Evolutionary conservation across 2,797 vertebrate species (phyloP).

Genomic region (Anomalospiza imberbis): DNA sequence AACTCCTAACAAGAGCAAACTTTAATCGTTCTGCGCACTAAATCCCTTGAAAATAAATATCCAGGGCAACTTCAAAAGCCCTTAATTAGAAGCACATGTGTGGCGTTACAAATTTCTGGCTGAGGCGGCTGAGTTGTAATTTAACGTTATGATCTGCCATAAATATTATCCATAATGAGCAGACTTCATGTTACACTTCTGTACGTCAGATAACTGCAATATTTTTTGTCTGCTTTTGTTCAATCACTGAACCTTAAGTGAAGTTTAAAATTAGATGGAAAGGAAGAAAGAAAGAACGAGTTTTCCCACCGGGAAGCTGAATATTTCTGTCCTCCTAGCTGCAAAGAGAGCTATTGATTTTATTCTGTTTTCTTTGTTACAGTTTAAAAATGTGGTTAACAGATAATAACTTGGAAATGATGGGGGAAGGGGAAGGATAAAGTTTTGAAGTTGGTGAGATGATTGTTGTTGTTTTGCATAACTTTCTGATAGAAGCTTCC

Average conservation of each 20-base stretch:
- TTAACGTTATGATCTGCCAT: slow-evolving; percentile 80
- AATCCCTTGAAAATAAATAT: slow-evolving; percentile 81
- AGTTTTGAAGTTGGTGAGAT: background rate
- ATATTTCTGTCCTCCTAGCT: background rate
- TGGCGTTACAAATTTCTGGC: slow-evolving; percentile 71
- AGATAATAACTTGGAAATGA: background rate
- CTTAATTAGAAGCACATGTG: slow-evolving; percentile 83
- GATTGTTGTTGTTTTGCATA: background rate
- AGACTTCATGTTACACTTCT: slow-evolving; percentile 73
- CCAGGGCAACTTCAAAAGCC: slow-evolving; percentile 75
- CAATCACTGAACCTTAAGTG: slow-evolving; percentile 47
- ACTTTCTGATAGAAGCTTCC: background rate
- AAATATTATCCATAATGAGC: slow-evolving; percentile 77
- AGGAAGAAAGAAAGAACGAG: background rate
- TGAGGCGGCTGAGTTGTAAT: slow-evolving; percentile 72
- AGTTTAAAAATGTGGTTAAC: background rate
- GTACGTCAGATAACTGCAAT: slow-evolving; percentile 68
- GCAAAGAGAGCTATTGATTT: background rate
- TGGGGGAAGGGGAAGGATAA: background rate
- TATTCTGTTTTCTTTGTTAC: slow-evolving; percentile 15
- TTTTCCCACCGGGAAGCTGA: background rate
- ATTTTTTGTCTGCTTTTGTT: slow-evolving; percentile 66
- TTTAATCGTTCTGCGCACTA: slow-evolving; percentile 73
- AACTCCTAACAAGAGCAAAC: slow-evolving; percentile 77
- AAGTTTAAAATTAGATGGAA: slow-evolving; percentile 45